Base-by-base conservation (phyloP, 2,888 invertebrate species). In the Eudemis profundana region DNA sequence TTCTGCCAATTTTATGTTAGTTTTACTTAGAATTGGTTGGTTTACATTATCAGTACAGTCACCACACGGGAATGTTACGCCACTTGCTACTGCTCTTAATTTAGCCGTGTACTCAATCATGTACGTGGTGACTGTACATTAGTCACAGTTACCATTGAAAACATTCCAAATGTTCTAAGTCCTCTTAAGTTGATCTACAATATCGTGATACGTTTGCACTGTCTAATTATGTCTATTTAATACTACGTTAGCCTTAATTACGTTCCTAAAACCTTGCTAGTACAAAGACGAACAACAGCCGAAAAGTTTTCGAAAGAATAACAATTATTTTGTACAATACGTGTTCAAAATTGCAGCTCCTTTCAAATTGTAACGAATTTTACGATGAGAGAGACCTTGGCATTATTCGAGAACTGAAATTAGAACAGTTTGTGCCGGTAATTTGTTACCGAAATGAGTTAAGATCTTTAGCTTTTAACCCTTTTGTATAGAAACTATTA, bases 371-470 rank as follows among this genome's bases (percentile, higher is more conserved):
- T 70, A 66, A 62, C 61, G 59, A 57, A 47, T 68, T 71, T 74
- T 73, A 74, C 64, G 62, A 73, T 76, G 74, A 61, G 74, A 76
- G 74, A 56, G 66, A 62, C 76, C 77, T 75, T 75, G 73, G 49
- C 54, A 62, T 69, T 72, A 50, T 67, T 68, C 61, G 47, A 68
- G 47, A 63, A 50, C 68, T 68, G 47, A 68, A 56, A 66, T 66
- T 69, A 56, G 61, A 49, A 57, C 66, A 29, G 53, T 17, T 50
- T 49, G 27, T 53, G 33, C 27, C 33, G 7, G 47, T 40, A 49
- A 56, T 49, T 56, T 56, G 63, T 33, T 51, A 42, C 40, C 36
- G 21, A 44, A 42, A 53, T 17, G 50, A 63, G 33, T 36, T 36
- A 14, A 44, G 33, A 44, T 50, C 33, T 64, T 64, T 50, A 50